phyloP scores from a whole-genome alignment of 1,140 invertebrate genomes.

The Frieseomelitta varia region DNA sequence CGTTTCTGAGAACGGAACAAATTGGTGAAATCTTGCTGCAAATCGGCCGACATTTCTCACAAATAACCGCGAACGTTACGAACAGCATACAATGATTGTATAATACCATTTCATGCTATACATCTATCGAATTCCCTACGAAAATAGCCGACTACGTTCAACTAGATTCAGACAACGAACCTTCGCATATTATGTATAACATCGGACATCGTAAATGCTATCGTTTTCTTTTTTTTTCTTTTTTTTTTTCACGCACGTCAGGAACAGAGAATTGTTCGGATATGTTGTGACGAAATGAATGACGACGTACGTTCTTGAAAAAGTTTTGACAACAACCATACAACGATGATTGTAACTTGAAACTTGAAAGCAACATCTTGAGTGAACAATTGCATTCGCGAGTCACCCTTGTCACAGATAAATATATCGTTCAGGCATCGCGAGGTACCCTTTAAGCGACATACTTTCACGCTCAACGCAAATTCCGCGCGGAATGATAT shows the following conservation, averaged over 20 bases:
- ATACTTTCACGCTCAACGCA: neutral
- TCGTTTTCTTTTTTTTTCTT: neutral
- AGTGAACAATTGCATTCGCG: neutral
- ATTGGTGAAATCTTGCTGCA: neutral
- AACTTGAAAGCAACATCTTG: neutral
- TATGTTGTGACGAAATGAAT: neutral
- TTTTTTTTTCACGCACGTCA: neutral
- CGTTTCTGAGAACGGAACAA: neutral
- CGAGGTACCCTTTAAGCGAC: neutral
- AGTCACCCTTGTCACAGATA: neutral
- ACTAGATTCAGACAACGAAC: neutral
- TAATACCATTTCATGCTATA: neutral
- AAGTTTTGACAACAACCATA: neutral
- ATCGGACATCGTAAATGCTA: neutral
- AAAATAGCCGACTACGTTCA: constrained; percentile 6
- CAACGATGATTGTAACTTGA: neutral
- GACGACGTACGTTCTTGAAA: neutral
- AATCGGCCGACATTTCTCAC: neutral
- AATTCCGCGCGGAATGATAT: neutral
- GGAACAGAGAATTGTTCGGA: neutral
- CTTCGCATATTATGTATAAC: neutral
- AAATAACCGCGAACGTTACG: neutral
- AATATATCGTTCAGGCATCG: neutral
- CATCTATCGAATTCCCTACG: neutral
- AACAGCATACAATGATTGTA: neutral